Evolutionary conservation across 2,888 invertebrate species (phyloP), one percentile per base, ranked within the genome.

Genomic region (Eupeodes luniger): DNA sequence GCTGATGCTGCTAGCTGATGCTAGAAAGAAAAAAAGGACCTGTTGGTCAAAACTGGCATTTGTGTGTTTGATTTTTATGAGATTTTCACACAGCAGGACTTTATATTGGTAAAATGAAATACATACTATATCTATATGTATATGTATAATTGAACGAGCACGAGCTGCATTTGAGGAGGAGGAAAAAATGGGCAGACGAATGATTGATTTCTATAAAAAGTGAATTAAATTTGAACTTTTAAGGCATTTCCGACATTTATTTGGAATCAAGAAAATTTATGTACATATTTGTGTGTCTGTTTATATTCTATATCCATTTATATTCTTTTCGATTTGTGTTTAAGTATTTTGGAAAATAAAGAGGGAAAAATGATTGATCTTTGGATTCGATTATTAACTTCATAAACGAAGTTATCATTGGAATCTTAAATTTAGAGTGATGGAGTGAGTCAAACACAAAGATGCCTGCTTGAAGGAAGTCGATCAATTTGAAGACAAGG

Each of bases 61-160:
- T 72, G 44, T 88, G 81, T 85, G 19, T 70, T 75, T 85, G 88
- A 88, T 81, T 88, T 88, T 85, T 88, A 88, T 88, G 81, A 81
- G 88, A 78, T 85, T 88, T 85, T 69, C 64, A 78, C 76, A 75
- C 85, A 62, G 78, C 74, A 81, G 88, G 88, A 16, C 70, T 27
- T 61, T 72, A 74, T 80, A 74, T 83, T 80, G 82, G 59, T 49
- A 70, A 66, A 79, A 70, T 61, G 34, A 47, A 75, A 74, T 57
- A 69, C 61, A 47, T 40, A 40, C 9, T 40, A 27, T 40, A 40
- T 40, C 40, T 40, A 40, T 40, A 4, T 40, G 5, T 40, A 5
- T 40, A 40, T 40, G 40, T 40, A 40, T 9, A 40, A 9, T 5
- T 55, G 12, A 66, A 27, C 55, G 36, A 69, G 59, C 40, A 19